A percentile compares a stretch with the other conserved stretches of the same genome.
Evolutionary conservation across 2,888 invertebrate genomes (phyloP).

Genomic region (Chromoteleia sp.): DNA sequence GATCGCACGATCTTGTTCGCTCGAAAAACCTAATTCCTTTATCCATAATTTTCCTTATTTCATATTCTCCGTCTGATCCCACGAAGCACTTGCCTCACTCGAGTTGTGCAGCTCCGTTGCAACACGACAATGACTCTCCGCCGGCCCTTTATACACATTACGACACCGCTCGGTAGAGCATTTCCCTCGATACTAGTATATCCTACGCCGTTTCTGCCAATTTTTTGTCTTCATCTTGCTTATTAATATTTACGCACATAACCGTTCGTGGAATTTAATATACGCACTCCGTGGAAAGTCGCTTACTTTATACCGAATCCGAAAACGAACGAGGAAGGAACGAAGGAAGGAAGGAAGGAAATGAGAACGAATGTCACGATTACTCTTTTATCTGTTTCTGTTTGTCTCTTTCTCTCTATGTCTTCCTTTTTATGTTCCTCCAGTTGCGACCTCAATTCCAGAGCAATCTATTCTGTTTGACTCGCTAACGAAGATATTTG

Average conservation of each 20-base stretch:
- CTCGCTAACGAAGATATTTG: constrained; percentile 49
- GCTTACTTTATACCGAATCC: constrained; percentile 29
- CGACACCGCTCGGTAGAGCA: constrained; percentile 40
- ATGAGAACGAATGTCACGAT: not conserved
- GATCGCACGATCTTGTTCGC: constrained; percentile 23
- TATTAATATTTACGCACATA: not conserved
- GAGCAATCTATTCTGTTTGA: constrained; percentile 44
- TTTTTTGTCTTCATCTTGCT: constrained; percentile 1
- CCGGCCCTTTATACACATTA: constrained; percentile 52
- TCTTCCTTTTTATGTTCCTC: constrained; percentile 16
- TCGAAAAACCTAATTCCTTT: constrained; percentile 35
- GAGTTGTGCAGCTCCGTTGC: constrained; percentile 57
- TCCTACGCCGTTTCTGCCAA: constrained; percentile 35
- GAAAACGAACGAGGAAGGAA: constrained; percentile 19
- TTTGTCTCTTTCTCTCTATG: not conserved
- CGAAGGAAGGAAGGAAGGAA: too few species aligned
- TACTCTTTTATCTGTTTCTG: not conserved
- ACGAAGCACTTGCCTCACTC: constrained; percentile 48
- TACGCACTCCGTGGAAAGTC: constrained; percentile 33
- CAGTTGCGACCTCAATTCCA: constrained; percentile 37
- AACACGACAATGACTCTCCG: constrained; percentile 62
- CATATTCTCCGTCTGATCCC: constrained; percentile 42
- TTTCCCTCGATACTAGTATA: constrained; percentile 58
- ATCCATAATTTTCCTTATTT: constrained; percentile 60
- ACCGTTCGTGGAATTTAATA: too few species aligned